Percentiles rank a stretch among this genome's conserved stretches.
Evolutionary conservation across 2,797 vertebrate genomes (phyloP).

Genomic region (Allobates femoralis): DNA sequence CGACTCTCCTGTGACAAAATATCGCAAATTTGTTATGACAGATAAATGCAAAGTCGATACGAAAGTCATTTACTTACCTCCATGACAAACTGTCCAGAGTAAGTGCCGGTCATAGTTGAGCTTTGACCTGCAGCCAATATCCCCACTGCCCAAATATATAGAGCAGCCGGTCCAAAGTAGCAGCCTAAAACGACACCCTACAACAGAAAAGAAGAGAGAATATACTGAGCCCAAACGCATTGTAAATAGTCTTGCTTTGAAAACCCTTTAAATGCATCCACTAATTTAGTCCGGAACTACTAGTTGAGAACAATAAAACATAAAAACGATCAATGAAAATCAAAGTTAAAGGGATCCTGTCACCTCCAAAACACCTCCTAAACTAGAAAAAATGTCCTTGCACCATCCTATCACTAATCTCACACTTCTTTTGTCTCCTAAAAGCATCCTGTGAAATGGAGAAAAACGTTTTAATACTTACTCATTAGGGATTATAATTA

Average conservation of each 20-base stretch:
- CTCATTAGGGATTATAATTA: too few relatives aligned
- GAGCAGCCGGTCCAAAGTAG: slow-evolving; percentile 89
- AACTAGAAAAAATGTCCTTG: too few relatives aligned
- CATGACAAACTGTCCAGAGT: slow-evolving; percentile 98
- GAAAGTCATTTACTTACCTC: slow-evolving; percentile 79
- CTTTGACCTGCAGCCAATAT: slow-evolving; percentile 97
- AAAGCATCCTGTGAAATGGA: too few relatives aligned
- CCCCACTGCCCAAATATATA: slow-evolving; percentile 97
- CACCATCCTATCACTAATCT: too few relatives aligned
- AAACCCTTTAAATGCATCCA: too few relatives aligned
- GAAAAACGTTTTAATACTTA: too few relatives aligned
- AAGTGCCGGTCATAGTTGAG: slow-evolving; percentile 97
- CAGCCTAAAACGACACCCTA: slow-evolving; percentile 89
- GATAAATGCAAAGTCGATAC: neutral
- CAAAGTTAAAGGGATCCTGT: too few relatives aligned
- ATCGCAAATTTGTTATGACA: neutral
- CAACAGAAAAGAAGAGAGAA: neutral
- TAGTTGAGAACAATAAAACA: too few relatives aligned
- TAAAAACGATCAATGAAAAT: too few relatives aligned
- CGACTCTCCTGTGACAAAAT: neutral
- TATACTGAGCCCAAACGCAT: neutral
- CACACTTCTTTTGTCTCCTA: too few relatives aligned
- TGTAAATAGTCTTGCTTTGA: neutral
- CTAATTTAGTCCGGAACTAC: too few relatives aligned
- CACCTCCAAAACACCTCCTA: too few relatives aligned